A percentile compares a stretch with the other conserved stretches of the same genome.
These are phyloP conservation scores for Oscheius sp. DNA, from an alignment of 2,888 invertebrate genomes.

Conservation along the genomic window DNA sequence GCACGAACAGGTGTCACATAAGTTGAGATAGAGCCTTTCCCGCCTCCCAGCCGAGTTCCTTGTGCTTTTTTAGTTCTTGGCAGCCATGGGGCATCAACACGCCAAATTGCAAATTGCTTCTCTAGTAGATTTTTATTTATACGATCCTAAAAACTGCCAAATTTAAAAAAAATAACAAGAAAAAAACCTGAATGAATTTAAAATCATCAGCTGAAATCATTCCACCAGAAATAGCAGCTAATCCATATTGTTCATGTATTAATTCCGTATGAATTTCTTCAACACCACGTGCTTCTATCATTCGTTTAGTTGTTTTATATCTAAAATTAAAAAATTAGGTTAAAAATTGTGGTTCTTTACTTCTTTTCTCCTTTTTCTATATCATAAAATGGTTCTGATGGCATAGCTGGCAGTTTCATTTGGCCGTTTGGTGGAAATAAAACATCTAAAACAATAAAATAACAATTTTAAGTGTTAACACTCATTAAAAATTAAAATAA, in stretches of 20 bases:
- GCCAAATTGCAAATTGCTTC: conserved; percentile 89
- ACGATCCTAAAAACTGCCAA: conserved; percentile 76
- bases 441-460: conserved; percentile 58
- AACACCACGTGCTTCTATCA: conserved; percentile 71
- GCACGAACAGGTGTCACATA: conserved; percentile 92
- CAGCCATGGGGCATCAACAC: conserved; percentile 95
- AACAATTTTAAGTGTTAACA: no score
- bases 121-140: conserved; percentile 85
- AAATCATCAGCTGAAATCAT: conserved; percentile 66
- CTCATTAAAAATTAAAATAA: no score
- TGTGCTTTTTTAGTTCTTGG: conserved; percentile 84
- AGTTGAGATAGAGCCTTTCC: conserved; percentile 93
- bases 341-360: conserved; percentile 34
- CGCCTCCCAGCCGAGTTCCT: conserved; percentile 80
- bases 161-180: not conserved
- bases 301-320: conserved; percentile 65
- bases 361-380: conserved; percentile 66
- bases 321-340: conserved; percentile 33
- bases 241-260: conserved; percentile 90
- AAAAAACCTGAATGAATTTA: conserved; percentile 58
- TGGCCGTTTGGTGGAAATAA: conserved; percentile 69
- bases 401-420: conserved; percentile 66
- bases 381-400: conserved; percentile 69
- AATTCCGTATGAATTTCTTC: conserved; percentile 83
- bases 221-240: conserved; percentile 81